phyloP scores from a whole-genome alignment of 2,113 vertebrate species.

The Prietella phreatophila region DNA sequence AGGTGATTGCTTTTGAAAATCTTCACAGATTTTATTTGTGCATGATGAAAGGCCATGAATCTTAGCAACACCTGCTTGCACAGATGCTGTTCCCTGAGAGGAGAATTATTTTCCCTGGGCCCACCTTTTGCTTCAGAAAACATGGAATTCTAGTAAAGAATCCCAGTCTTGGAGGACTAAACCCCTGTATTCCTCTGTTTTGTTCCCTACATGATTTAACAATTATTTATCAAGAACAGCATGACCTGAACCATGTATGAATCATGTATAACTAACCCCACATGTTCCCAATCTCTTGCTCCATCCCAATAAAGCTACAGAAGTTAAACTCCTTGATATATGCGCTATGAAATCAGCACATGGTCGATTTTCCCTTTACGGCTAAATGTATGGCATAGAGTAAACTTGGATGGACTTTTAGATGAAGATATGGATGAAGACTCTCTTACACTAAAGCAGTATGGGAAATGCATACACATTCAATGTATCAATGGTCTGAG shows the following conservation, averaged over 20 bases:
- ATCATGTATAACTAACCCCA: constrained; percentile 13
- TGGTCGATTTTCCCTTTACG: constrained; percentile 15
- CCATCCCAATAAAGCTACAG: constrained; percentile 10
- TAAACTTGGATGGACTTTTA: constrained; percentile 26
- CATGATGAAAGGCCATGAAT: constrained; percentile 42
- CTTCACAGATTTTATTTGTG: constrained; percentile 47
- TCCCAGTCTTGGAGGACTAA: not conserved
- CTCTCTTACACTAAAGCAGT: constrained; percentile 3
- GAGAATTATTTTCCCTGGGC: not conserved
- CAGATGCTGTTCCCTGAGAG: not conserved
- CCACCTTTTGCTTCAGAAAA: not conserved
- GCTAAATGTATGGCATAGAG: constrained; percentile 8
- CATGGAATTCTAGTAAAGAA: not conserved
- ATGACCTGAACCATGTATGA: not conserved
- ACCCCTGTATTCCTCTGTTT: not conserved
- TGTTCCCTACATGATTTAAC: not conserved
- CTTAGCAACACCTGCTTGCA: constrained; percentile 48
- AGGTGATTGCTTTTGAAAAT: constrained; percentile 52
- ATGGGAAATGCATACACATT: not conserved
- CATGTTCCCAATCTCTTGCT: not conserved
- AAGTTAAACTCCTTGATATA: constrained; percentile 25
- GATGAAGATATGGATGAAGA: not conserved
- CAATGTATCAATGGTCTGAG: constrained; percentile 1
- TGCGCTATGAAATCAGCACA: constrained; percentile 30
- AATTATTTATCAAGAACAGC: not conserved